Percentiles rank a stretch among this genome's conserved stretches.
These are phyloP conservation scores for Brachionus asplanchnoidis DNA, from an alignment of 1,140 invertebrate genomes.

Conservation along the genomic window DNA sequence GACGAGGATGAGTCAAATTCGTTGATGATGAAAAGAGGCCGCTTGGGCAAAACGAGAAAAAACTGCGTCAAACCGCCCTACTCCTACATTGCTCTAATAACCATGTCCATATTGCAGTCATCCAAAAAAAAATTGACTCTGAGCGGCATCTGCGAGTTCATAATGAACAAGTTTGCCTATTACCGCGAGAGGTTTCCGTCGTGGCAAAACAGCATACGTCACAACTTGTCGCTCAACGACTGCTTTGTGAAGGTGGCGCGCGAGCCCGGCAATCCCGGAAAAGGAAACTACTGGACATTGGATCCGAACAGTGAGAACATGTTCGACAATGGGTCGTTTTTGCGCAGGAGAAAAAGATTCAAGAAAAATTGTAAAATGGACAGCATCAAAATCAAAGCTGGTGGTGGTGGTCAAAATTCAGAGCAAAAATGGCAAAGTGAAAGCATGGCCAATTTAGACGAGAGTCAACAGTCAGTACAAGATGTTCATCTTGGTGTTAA, in stretches of 20 bases:
- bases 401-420: no score
- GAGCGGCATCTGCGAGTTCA: conserved; percentile 96
- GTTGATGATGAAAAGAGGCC: not conserved
- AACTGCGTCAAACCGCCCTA: conserved; percentile 81
- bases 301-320: conserved; percentile 95
- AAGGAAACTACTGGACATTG: conserved; percentile 97
- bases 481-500: not conserved
- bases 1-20: not conserved
- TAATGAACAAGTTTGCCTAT: conserved; percentile 81
- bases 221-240: conserved; percentile 94
- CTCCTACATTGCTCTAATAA: conserved; percentile 94
- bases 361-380: conserved; percentile 62
- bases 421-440: not conserved
- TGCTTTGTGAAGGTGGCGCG: conserved; percentile 98
- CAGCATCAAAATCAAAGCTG: no score
- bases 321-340: conserved; percentile 98
- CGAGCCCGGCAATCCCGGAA: conserved; percentile 92
- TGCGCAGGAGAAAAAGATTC: conserved; percentile 86
- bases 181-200: conserved; percentile 57
- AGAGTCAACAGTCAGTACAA: not conserved
- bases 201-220: conserved; percentile 79
- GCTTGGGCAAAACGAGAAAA: not conserved
- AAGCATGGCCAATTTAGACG: not conserved
- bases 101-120: conserved; percentile 95
- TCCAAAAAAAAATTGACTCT: conserved; percentile 91